phyloP scores from a whole-genome alignment of 2,888 invertebrate genomes.

The Cylindroiulus punctatus region DNA sequence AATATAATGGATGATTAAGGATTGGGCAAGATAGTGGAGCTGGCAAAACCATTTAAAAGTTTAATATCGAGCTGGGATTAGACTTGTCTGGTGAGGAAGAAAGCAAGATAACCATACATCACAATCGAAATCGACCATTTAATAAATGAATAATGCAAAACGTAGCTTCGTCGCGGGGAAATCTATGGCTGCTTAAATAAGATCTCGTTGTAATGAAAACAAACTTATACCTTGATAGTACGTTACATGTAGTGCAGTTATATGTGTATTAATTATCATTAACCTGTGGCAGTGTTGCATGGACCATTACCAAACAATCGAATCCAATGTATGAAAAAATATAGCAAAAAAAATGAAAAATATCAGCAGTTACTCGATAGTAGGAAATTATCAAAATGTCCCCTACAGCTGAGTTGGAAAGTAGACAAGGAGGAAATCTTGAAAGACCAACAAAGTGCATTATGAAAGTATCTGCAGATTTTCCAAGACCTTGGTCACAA shows the following conservation, averaged over 20 bases:
- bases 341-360: too few species aligned
- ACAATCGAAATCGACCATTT: conserved; percentile 25
- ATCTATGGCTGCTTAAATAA: background rate
- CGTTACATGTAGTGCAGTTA: too few species aligned
- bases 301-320: too few species aligned
- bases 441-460: background rate
- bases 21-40: conserved; percentile 25
- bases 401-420: too few species aligned
- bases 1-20: conserved; percentile 41
- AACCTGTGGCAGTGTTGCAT: too few species aligned
- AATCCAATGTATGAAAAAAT: too few species aligned
- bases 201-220: background rate
- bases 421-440: background rate
- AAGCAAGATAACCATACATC: conserved; percentile 25
- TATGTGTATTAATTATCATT: too few species aligned
- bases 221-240: background rate
- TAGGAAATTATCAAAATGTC: too few species aligned
- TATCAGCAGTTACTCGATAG: too few species aligned
- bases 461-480: background rate
- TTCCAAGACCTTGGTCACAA: background rate
- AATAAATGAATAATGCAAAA: conserved; percentile 27
- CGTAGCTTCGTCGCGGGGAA: background rate
- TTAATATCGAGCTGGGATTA: conserved; percentile 30
- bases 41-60: conserved; percentile 39
- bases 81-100: conserved; percentile 1